Evolutionary conservation across 1,140 invertebrate species (phyloP).

Genomic region (Macrostomum lignano): DNA sequence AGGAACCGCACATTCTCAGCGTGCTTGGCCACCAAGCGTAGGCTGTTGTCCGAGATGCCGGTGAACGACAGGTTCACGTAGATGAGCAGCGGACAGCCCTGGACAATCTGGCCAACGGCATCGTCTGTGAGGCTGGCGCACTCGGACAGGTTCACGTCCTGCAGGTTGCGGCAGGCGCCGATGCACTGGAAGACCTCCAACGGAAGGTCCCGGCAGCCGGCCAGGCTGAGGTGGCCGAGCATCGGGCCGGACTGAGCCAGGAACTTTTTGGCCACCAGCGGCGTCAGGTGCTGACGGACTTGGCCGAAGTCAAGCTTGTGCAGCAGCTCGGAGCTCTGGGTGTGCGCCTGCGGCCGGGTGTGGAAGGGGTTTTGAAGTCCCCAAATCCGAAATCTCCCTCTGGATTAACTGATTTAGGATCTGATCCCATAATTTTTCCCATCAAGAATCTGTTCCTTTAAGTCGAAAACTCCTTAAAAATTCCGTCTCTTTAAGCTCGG

Average conservation of each 20-base stretch:
- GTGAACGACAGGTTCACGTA: constrained; percentile 27
- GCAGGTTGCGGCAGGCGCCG: constrained; percentile 25
- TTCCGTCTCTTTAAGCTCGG: too few relatives aligned
- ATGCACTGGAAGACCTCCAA: constrained; percentile 15
- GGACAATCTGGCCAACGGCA: constrained; percentile 10
- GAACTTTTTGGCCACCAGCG: constrained; percentile 10
- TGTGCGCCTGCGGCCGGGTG: too few relatives aligned
- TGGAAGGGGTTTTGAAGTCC: too few relatives aligned
- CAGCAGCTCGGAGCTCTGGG: too few relatives aligned
- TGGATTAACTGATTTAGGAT: too few relatives aligned
- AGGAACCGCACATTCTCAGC: constrained; percentile 19
- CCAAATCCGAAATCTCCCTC: too few relatives aligned
- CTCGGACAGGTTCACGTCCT: constrained; percentile 26
- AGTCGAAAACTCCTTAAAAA: too few relatives aligned
- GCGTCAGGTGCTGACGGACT: too few relatives aligned
- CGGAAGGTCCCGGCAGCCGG: constrained; percentile 13
- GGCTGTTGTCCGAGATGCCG: constrained; percentile 19
- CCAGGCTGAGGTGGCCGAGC: constrained; percentile 17
- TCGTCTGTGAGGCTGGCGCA: constrained; percentile 21
- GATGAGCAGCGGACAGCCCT: constrained; percentile 22
- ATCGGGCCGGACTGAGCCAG: background rate
- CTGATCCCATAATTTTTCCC: too few relatives aligned
- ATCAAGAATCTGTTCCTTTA: too few relatives aligned
- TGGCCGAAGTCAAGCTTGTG: too few relatives aligned
- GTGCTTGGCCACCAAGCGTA: constrained; percentile 18